phyloP scores from a whole-genome alignment of 2,888 invertebrate species.

The Chymomyza caudatula region DNA sequence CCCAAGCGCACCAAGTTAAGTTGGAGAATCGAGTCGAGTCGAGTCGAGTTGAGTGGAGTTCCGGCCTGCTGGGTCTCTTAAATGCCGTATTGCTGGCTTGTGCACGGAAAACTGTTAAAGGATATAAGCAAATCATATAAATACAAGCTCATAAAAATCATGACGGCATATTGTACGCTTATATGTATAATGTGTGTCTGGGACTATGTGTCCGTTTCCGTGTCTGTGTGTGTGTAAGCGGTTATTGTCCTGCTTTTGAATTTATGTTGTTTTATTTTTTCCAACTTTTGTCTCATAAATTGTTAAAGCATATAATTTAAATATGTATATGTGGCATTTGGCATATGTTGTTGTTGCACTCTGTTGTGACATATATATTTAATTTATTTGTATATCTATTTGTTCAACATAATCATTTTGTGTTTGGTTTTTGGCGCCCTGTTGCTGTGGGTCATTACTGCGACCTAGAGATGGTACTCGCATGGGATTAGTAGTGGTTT shows the following conservation, averaged over 20 bases:
- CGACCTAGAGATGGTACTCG: not conserved
- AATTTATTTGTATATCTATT: not conserved
- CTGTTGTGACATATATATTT: constrained; percentile 45
- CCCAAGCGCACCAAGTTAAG: not conserved
- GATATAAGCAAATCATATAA: constrained; percentile 66
- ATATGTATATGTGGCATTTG: not conserved
- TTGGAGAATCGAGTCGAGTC: not conserved
- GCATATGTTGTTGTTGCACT: constrained; percentile 29
- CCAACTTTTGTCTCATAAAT: constrained; percentile 45
- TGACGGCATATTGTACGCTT: constrained; percentile 55
- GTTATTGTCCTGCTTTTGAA: constrained; percentile 51
- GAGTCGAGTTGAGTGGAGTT: not conserved
- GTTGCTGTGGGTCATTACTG: constrained; percentile 33
- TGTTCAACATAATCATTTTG: not conserved
- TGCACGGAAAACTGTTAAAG: constrained; percentile 17
- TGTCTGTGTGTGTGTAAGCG: constrained; percentile 27
- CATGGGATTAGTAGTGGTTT: not conserved
- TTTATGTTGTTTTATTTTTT: not conserved
- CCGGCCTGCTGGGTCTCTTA: not conserved
- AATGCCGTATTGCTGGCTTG: not conserved
- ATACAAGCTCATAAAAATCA: constrained; percentile 71
- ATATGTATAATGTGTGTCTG: not conserved
- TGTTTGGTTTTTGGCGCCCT: constrained; percentile 25
- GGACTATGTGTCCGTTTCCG: not conserved
- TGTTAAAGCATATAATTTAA: constrained; percentile 27